Evolutionary conservation across 2,113 vertebrate species (phyloP).

Genomic region (Alethe castanea): DNA sequence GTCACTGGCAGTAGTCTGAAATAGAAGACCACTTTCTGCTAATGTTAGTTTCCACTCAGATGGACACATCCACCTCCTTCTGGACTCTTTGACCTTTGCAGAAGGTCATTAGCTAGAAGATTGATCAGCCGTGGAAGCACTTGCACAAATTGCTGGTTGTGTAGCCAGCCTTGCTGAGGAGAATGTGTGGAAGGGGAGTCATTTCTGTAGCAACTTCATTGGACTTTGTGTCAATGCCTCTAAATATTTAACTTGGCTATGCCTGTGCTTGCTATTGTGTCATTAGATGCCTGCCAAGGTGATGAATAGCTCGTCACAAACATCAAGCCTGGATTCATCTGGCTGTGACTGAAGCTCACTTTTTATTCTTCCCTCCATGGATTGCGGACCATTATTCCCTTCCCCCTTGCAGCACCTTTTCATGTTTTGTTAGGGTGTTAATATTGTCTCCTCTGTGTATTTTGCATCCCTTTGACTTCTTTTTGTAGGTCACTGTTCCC

Average conservation of each 20-base stretch:
- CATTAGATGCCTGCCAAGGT: background rate
- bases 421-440: background rate
- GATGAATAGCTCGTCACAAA: background rate
- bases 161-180: background rate
- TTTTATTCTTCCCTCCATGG: background rate
- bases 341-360: background rate
- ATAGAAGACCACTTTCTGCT: background rate
- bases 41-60: background rate
- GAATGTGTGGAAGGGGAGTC: background rate
- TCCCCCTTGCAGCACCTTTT: background rate
- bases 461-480: background rate
- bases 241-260: background rate
- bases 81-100: background rate
- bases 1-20: background rate
- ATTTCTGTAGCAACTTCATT: background rate
- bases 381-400: background rate
- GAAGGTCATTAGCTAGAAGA: background rate
- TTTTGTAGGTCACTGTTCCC: background rate
- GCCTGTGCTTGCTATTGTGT: background rate
- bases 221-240: background rate
- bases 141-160: background rate
- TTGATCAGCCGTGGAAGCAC: fast-evolving
- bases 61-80: background rate
- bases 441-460: background rate
- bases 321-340: background rate